phyloP scores from a whole-genome alignment of 1,140 invertebrate species.

The Orchestia grillus region DNA sequence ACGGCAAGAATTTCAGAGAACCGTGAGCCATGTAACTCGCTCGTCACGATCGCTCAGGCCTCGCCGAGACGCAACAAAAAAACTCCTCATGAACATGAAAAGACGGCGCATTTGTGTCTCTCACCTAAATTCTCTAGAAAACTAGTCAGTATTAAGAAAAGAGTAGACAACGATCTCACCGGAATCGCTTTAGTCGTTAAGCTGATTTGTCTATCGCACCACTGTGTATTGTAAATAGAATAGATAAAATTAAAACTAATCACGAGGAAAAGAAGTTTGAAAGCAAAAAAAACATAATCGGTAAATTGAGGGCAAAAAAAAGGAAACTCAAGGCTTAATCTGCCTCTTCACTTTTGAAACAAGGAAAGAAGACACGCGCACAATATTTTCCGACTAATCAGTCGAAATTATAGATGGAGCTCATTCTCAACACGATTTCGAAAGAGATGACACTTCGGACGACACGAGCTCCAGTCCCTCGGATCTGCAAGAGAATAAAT shows the following conservation, averaged over 20 bases:
- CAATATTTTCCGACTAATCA: background rate
- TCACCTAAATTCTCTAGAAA: background rate
- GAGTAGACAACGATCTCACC: background rate
- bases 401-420: background rate
- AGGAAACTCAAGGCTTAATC: background rate
- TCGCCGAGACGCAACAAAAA: background rate
- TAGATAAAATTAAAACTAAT: background rate
- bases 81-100: background rate
- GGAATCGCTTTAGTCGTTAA: background rate
- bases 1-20: background rate
- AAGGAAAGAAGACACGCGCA: background rate
- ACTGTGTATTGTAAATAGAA: background rate
- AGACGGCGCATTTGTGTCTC: slow-evolving; percentile 7
- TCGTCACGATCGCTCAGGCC: slow-evolving; percentile 12
- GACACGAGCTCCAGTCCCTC: background rate
- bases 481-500: background rate
- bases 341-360: background rate
- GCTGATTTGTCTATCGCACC: background rate
- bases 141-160: background rate
- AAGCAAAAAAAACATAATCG: background rate
- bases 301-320: background rate
- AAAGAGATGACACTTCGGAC: background rate
- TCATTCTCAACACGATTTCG: background rate
- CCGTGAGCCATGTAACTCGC: slow-evolving; percentile 31
- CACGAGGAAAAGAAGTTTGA: background rate